Conservation (phyloP, 2,888 invertebrate genomes). For the Eurytoma californica region DNA sequence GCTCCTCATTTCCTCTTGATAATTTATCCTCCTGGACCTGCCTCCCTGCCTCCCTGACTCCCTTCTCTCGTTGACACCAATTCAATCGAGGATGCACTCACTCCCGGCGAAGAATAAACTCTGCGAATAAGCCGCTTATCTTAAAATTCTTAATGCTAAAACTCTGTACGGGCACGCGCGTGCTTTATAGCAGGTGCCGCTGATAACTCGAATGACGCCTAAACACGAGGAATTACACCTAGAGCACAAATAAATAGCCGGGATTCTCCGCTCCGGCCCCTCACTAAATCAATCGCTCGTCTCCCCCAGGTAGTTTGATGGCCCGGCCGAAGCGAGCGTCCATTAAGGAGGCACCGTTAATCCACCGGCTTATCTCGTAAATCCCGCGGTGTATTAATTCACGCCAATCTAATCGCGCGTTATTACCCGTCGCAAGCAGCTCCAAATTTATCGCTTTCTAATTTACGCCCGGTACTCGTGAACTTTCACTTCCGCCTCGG, state of each 20-base stretch:
- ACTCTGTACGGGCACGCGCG: background rate
- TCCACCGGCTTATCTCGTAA: slow-evolving; percentile 7
- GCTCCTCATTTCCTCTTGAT: background rate
- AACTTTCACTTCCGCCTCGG: no score
- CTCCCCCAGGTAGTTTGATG: background rate
- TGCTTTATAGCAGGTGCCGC: no score
- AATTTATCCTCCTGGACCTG: background rate
- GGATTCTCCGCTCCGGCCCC: background rate
- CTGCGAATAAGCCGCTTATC: no score
- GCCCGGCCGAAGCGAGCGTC: background rate
- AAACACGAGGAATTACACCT: background rate
- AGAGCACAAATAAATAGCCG: background rate
- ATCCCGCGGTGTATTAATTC: slow-evolving; percentile 16
- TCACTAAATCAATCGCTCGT: slow-evolving; percentile 27
- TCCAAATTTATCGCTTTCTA: background rate
- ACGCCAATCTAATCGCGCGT: background rate
- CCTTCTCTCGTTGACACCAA: background rate
- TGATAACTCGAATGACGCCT: background rate
- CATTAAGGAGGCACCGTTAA: slow-evolving; percentile 34
- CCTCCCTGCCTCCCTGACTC: background rate
- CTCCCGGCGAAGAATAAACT: background rate
- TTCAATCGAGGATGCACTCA: no score
- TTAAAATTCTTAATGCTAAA: no score
- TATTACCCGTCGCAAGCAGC: no score
- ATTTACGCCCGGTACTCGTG: background rate